Percentiles rank a stretch among this genome's conserved stretches.
Evolutionary conservation across 2,113 vertebrate species (phyloP).

Genomic region (Toxostoma redivivum): DNA sequence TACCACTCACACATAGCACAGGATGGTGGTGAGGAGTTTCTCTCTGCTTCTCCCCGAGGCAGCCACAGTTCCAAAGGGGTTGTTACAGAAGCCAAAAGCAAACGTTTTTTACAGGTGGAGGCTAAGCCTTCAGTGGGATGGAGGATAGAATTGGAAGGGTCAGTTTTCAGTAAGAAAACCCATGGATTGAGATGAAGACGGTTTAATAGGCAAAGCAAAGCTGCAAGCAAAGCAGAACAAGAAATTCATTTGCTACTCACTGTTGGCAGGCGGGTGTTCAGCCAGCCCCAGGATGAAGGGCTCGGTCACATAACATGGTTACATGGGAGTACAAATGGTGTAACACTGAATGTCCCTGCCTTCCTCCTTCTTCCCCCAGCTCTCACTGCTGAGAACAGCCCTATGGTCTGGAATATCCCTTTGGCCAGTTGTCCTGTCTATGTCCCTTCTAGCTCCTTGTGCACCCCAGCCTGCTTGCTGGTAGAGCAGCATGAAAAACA

Average conservation of each 20-base stretch:
- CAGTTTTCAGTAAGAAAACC: not conserved
- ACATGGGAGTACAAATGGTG: not conserved
- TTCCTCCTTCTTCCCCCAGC: not conserved
- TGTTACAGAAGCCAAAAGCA: not conserved
- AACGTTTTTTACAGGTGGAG: not conserved
- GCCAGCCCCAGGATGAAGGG: not conserved
- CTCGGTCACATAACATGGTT: accelerated
- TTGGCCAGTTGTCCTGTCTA: not conserved
- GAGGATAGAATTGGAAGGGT: not conserved
- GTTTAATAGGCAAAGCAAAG: not conserved
- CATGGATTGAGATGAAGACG: not conserved
- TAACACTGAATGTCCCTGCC: not conserved
- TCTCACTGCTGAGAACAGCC: not conserved
- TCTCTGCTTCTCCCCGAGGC: not conserved
- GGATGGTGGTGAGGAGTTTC: not conserved
- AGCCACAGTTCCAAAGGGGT: not conserved
- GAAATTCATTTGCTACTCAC: not conserved
- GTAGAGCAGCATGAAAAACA: not conserved
- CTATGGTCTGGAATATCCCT: not conserved
- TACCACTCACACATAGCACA: not conserved
- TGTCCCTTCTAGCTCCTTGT: not conserved
- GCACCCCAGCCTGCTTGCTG: not conserved
- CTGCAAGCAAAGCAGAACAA: not conserved
- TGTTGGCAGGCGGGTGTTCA: not conserved
- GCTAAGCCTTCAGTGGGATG: not conserved